Evolutionary conservation across 1,140 invertebrate genomes (phyloP).

Genomic region (Drosophila arizonae): DNA sequence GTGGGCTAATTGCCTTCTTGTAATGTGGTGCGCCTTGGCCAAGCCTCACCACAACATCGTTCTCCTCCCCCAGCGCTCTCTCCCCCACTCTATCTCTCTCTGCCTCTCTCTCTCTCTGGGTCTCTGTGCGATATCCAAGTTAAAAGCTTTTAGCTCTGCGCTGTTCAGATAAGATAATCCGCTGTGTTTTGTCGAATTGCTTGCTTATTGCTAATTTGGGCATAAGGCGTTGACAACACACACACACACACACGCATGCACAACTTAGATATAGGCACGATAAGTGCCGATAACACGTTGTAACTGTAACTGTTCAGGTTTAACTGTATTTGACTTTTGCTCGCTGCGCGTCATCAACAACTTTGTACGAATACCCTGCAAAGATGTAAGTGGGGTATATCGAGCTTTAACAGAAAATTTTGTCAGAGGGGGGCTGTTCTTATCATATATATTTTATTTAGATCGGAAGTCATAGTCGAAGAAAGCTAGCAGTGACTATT

Average conservation of each 20-base stretch:
- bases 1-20: slow-evolving; percentile 54
- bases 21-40: slow-evolving; percentile 50
- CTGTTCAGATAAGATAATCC: slow-evolving; percentile 72
- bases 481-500: too few species aligned
- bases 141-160: slow-evolving; percentile 44
- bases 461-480: too few species aligned
- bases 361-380: background rate
- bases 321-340: slow-evolving; percentile 26
- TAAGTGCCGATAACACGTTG: slow-evolving; percentile 42
- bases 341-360: slow-evolving; percentile 34
- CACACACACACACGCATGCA: background rate
- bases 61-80: background rate
- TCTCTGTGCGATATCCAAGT: slow-evolving; percentile 29
- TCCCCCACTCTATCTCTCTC: background rate
- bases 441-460: too few species aligned
- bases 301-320: slow-evolving; percentile 38
- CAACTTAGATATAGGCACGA: slow-evolving; percentile 34
- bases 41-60: background rate
- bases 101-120: background rate
- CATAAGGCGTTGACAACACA: slow-evolving; percentile 28
- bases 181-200: slow-evolving; percentile 20
- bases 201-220: slow-evolving; percentile 49
- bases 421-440: too few species aligned
- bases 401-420: too few species aligned
- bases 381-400: background rate